Base-by-base conservation (phyloP, 2,888 invertebrate species). In the Phytoseiulus persimilis region DNA sequence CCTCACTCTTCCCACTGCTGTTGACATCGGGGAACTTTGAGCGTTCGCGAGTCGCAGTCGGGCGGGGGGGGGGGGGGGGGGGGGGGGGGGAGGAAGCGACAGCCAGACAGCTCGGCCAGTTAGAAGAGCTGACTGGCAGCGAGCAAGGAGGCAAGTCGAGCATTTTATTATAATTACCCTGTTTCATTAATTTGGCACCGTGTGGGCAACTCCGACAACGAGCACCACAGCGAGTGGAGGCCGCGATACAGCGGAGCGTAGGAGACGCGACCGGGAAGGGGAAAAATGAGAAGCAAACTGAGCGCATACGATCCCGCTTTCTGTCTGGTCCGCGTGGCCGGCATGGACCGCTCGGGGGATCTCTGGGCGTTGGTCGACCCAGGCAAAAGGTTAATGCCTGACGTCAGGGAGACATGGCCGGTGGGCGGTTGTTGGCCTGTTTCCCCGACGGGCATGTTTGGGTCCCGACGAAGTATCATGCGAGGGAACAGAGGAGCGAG, bases 101-200 rank as follows among this genome's bases (percentile, higher is more conserved):
- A 65, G 18, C 9, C 65, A 65, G 65, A 14, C 65, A 65, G 65
- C 28, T 65, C 18, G 3, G 39, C 39, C 39, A 39, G 39, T 39
- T 23, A 65, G 65, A 28, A 23, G 1, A 65, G 65, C 65, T n/a
- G n/a, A 65, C 65, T 39, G 9, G 39, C 65, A 28, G 18, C 65
- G 65, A 65, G 65, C 65, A 28, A 28, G 18, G 65, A 6, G 65
- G 65, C 65, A 65, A 65, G 65, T 65, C 65, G 65, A 65, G 65
- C 65, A 65, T 65, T 65, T 65, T 65, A 65, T 65, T 65, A 65
- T 65, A 65, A 65, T 65, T 65, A 65, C 65, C 65, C 65, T 65
- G 65, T 65, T 65, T 65, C 65, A 65, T 65, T 65, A 65, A 65
- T 65, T 65, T 65, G 65, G 65, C 65, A 65, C 65, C 65, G 65